Conservation (phyloP, 2,113 vertebrate genomes). For the Myotis lucifugus region DNA sequence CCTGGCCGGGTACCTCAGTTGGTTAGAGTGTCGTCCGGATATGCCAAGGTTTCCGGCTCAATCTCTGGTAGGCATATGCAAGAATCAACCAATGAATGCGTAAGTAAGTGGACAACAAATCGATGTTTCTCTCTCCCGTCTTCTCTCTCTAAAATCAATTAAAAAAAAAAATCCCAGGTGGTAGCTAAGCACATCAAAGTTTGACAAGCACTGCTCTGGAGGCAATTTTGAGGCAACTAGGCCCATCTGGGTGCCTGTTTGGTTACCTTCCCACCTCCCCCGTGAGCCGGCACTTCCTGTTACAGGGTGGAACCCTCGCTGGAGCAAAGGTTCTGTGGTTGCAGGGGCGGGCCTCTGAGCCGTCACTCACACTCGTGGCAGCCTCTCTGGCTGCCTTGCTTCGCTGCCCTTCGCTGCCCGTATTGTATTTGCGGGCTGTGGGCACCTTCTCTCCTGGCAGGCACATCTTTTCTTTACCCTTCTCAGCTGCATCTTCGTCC, state of each 20-base stretch:
- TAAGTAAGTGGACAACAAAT: not conserved
- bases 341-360: not conserved
- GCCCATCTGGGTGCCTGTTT: not conserved
- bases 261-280: not conserved
- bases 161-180: not conserved
- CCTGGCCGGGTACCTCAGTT: not conserved
- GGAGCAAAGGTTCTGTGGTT: not conserved
- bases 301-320: not conserved
- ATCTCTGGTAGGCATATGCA: not conserved
- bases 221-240: not conserved
- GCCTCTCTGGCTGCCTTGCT: not conserved
- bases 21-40: not conserved
- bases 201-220: not conserved
- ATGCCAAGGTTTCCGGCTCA: too few relatives aligned
- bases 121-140: not conserved
- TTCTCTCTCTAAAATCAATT: not conserved
- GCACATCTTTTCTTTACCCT: not conserved
- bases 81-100: not conserved
- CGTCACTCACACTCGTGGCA: rapidly evolving
- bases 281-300: constrained; percentile 31
- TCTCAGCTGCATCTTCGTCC: not conserved
- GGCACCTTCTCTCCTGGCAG: not conserved
- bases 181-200: not conserved
- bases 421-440: rapidly evolving
- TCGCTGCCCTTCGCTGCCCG: not conserved